These are phyloP conservation scores for Hydropsyche betteni DNA, from an alignment of 2,888 invertebrate species.

Conservation along the genomic window DNA sequence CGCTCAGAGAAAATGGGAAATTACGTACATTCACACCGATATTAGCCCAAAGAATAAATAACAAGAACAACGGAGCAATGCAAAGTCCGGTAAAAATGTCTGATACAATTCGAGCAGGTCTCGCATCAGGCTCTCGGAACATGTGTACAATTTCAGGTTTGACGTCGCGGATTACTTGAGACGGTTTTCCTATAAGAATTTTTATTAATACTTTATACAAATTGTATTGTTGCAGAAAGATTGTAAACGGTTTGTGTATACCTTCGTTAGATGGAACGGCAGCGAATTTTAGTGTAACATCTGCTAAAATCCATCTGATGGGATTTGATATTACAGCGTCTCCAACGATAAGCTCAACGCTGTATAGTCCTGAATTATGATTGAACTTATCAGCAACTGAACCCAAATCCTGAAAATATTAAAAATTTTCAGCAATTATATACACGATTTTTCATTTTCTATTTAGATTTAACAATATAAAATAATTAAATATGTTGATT, in stretches of 20 bases:
- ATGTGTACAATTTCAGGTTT: slow-evolving; percentile 76
- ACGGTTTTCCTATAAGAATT: slow-evolving; percentile 1
- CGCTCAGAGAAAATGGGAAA: slow-evolving; percentile 80
- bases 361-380: slow-evolving; percentile 79
- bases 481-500: slow-evolving; percentile 4
- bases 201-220: not conserved
- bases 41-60: slow-evolving; percentile 85
- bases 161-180: slow-evolving; percentile 58
- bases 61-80: slow-evolving; percentile 81
- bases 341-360: slow-evolving; percentile 86
- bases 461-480: not conserved
- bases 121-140: slow-evolving; percentile 91
- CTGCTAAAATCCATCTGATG: slow-evolving; percentile 85
- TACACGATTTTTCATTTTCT: no score
- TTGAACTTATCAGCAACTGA: slow-evolving; percentile 82
- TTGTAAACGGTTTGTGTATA: not conserved
- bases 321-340: slow-evolving; percentile 92
- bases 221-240: not conserved
- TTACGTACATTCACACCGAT: slow-evolving; percentile 87
- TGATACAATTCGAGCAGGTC: slow-evolving; percentile 88
- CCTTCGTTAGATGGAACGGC: slow-evolving; percentile 31
- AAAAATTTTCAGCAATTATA: not conserved
- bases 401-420: slow-evolving; percentile 73
- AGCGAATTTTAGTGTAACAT: slow-evolving; percentile 78
- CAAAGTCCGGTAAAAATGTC: slow-evolving; percentile 89